A percentile compares a stretch with the other conserved stretches of the same genome.
Conservation (phyloP, 2,113 vertebrate species). For the Gambusia affinis region DNA sequence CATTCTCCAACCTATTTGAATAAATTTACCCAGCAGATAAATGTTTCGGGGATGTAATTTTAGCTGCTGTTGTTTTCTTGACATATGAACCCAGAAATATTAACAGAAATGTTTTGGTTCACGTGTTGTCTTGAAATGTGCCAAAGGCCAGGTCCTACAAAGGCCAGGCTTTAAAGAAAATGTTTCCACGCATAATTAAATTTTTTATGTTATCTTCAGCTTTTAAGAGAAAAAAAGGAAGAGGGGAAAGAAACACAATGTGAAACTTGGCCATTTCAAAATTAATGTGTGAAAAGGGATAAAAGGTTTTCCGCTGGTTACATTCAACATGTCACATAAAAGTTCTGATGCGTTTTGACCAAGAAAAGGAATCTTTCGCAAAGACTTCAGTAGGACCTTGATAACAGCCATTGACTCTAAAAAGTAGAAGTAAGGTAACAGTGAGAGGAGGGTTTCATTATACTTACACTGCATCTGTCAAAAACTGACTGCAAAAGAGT, state of each 20-base stretch:
- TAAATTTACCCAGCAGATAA: conserved; percentile 19
- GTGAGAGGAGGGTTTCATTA: conserved; percentile 24
- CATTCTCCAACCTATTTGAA: conserved; percentile 1
- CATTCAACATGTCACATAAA: neutral
- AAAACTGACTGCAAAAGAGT: conserved; percentile 26
- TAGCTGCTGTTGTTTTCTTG: conserved; percentile 7
- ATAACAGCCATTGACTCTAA: conserved; percentile 13
- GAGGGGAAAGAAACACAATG: conserved; percentile 14
- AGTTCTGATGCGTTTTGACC: conserved; percentile 24
- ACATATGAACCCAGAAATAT: conserved; percentile 1
- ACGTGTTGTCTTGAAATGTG: conserved; percentile 7
- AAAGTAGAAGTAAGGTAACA: conserved; percentile 18
- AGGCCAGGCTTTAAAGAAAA: conserved; percentile 4
- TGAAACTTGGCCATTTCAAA: conserved; percentile 9
- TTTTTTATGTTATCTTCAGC: neutral
- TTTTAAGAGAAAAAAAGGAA: conserved; percentile 9
- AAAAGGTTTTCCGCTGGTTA: conserved; percentile 31
- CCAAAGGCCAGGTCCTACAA: neutral
- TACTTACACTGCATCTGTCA: conserved; percentile 30
- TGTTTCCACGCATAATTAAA: conserved; percentile 3
- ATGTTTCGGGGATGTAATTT: conserved; percentile 10
- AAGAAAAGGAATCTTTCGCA: conserved; percentile 11
- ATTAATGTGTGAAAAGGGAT: neutral
- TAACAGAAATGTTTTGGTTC: conserved; percentile 1
- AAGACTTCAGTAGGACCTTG: conserved; percentile 4